phyloP scores from a whole-genome alignment of 2,113 vertebrate species.

The Rallus limicola region DNA sequence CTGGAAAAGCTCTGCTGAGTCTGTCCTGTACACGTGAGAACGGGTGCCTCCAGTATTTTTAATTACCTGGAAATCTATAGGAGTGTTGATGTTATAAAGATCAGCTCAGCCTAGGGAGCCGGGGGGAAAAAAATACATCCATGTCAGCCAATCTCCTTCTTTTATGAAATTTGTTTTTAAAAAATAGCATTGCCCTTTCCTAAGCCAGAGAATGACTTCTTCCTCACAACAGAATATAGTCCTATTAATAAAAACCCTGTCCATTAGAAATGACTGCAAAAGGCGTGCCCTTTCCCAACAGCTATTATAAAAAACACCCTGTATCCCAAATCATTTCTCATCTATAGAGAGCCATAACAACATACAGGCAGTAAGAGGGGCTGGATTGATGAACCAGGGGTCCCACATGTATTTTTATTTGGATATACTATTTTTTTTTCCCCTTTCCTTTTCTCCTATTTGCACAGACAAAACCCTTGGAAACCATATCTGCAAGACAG shows the following conservation, averaged over 20 bases:
- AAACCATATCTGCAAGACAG: neutral
- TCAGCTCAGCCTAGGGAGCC: constrained; percentile 4
- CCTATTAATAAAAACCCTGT: neutral
- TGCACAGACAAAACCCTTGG: neutral
- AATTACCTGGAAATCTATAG: constrained; percentile 38
- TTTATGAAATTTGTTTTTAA: neutral
- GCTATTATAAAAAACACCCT: neutral
- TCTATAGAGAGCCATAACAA: neutral
- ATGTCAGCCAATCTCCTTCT: neutral
- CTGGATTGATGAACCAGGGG: neutral
- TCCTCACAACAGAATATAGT: neutral
- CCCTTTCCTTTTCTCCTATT: neutral
- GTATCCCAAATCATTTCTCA: neutral
- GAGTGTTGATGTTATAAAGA: constrained; percentile 34
- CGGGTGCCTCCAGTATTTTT: constrained; percentile 1
- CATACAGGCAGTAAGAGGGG: neutral
- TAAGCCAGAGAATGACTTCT: neutral
- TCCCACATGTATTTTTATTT: neutral
- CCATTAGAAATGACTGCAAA: neutral
- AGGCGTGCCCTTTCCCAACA: neutral
- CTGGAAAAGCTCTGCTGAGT: constrained; percentile 4
- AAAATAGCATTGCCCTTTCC: neutral
- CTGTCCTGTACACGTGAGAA: constrained; percentile 43
- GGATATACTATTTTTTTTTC: neutral
- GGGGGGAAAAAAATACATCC: neutral